Conservation (phyloP, 2,797 vertebrate genomes). For the Pseudochirops cupreus region DNA sequence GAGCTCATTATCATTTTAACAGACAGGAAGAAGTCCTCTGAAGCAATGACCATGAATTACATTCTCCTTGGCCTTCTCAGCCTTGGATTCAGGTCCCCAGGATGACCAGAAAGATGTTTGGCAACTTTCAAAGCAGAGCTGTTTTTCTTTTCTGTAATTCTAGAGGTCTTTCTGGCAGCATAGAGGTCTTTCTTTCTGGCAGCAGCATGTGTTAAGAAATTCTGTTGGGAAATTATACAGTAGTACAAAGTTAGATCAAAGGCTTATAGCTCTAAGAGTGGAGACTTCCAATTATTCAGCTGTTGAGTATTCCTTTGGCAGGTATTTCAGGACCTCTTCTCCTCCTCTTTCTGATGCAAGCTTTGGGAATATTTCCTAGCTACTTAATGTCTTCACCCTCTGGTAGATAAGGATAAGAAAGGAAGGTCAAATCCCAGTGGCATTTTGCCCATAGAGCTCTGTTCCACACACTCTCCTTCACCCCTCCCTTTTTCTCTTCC, state of each 20-base stretch:
- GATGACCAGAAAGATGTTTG: conserved; percentile 60
- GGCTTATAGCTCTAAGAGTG: conserved; percentile 38
- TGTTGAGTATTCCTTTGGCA: conserved; percentile 36
- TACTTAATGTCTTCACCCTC: neutral
- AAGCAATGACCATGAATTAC: conserved; percentile 44
- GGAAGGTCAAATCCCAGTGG: neutral
- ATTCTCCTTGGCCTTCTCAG: conserved; percentile 46
- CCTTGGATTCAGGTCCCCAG: conserved; percentile 55
- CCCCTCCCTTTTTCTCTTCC: neutral
- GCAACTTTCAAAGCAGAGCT: conserved; percentile 51
- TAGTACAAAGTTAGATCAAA: conserved; percentile 51
- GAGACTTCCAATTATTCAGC: conserved; percentile 31
- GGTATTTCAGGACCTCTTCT: conserved; percentile 8
- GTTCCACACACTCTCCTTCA: neutral
- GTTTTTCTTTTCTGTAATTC: conserved; percentile 34
- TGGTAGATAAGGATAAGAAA: neutral
- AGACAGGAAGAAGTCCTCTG: conserved; percentile 45
- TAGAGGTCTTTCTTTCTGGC: conserved; percentile 23
- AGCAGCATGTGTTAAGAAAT: conserved; percentile 44
- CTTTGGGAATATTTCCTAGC: neutral
- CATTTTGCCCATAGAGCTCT: neutral
- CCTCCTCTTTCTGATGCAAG: neutral
- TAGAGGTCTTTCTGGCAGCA: conserved; percentile 36
- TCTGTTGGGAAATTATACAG: conserved; percentile 31
- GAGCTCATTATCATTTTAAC: conserved; percentile 69